phyloP scores from a whole-genome alignment of 2,797 vertebrate species.

The Lagocephalus sceleratus region DNA sequence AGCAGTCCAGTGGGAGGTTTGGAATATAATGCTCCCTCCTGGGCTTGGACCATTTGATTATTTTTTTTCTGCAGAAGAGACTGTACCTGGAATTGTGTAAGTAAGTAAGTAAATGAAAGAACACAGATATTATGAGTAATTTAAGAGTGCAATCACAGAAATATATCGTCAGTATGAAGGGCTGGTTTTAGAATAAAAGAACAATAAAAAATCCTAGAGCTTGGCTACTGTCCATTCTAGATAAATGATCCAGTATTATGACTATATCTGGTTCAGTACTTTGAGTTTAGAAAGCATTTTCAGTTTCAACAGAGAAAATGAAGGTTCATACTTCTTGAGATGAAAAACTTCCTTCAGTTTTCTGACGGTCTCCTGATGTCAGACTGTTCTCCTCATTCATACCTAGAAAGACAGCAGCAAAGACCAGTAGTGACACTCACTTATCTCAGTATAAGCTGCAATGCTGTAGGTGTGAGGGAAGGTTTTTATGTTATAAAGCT shows the following conservation, averaged over 20 bases:
- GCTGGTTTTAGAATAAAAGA: too few species aligned
- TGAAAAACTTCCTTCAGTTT: background rate
- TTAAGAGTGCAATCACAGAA: too few species aligned
- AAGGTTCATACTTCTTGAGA: conserved; percentile 10
- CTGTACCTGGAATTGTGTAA: background rate
- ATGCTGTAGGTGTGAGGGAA: background rate
- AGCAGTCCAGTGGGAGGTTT: background rate
- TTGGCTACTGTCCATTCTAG: too few species aligned
- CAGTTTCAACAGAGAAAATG: background rate
- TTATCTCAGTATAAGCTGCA: background rate
- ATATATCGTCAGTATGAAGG: too few species aligned
- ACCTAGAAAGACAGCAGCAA: conserved; percentile 8
- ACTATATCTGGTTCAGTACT: background rate
- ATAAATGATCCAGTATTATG: too few species aligned
- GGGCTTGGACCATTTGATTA: conserved; percentile 10
- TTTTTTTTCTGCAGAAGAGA: conserved; percentile 14
- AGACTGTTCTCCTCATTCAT: background rate
- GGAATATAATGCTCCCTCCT: background rate
- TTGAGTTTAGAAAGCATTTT: background rate
- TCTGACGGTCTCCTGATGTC: background rate
- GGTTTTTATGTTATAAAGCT: background rate
- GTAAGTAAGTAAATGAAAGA: background rate
- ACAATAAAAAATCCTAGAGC: too few species aligned
- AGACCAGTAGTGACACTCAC: background rate
- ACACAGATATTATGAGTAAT: conserved; percentile 4